Percentiles rank a stretch among this genome's conserved stretches.
Evolutionary conservation across 2,797 vertebrate genomes (phyloP).

Genomic region (Acanthis flammea): DNA sequence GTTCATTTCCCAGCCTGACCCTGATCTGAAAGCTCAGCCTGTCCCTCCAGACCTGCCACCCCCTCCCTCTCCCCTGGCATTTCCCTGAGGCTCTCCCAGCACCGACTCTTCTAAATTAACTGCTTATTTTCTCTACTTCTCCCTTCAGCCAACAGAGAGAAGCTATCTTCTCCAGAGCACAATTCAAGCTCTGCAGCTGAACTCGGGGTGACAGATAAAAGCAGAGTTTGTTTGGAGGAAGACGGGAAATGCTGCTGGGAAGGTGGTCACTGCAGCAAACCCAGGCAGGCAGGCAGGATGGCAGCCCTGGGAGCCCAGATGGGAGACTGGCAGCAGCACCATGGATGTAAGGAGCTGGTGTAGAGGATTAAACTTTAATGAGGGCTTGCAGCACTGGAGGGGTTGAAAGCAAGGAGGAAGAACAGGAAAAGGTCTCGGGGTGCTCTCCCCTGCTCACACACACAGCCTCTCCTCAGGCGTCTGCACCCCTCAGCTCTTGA

Average conservation of each 20-base stretch:
- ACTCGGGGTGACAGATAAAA: neutral
- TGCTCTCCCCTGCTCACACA: neutral
- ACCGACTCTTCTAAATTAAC: neutral
- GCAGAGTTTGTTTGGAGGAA: neutral
- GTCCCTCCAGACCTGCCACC: neutral
- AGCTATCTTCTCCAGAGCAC: neutral
- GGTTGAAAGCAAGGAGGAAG: neutral
- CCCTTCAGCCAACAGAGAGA: neutral
- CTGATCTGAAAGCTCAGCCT: neutral
- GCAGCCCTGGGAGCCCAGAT: neutral
- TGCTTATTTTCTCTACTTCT: neutral
- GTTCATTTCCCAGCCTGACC: neutral
- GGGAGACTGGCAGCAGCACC: neutral
- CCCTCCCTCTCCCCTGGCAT: neutral
- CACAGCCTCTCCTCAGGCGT: fast-evolving
- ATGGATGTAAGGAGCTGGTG: fast-evolving
- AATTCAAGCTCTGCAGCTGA: neutral
- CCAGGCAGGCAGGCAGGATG: neutral
- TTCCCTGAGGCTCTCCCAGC: neutral
- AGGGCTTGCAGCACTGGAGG: neutral
- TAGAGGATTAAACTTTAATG: neutral
- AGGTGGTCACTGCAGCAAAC: neutral
- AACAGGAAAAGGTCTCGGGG: neutral
- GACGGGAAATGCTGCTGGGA: fast-evolving
- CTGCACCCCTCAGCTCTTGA: fast-evolving